These are phyloP conservation scores for Schrankia costaestrigalis DNA, from an alignment of 2,888 invertebrate species.

Conservation along the genomic window DNA sequence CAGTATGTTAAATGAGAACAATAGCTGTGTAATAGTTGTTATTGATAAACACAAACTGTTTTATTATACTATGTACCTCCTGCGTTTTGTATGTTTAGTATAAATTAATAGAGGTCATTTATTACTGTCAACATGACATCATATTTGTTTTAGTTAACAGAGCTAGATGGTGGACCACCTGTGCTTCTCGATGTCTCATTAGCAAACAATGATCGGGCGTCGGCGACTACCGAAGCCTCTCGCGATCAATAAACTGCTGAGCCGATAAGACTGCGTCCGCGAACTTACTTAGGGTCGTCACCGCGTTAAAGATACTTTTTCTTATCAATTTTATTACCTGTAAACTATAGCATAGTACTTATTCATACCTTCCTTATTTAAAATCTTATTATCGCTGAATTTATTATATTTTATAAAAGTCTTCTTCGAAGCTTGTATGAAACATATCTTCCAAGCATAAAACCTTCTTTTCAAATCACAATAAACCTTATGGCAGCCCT, in stretches of 20 bases:
- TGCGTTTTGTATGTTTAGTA: slow-evolving; percentile 23
- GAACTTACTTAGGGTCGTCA: slow-evolving; percentile 29
- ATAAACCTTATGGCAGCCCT: slow-evolving; percentile 33
- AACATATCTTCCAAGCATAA: too few relatives aligned
- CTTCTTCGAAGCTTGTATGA: too few relatives aligned
- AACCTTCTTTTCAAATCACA: neutral
- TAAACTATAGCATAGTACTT: too few relatives aligned
- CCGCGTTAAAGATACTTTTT: neutral
- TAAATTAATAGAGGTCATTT: slow-evolving; percentile 45
- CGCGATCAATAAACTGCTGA: slow-evolving; percentile 57
- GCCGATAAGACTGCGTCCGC: slow-evolving; percentile 37
- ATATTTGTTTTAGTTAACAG: slow-evolving; percentile 56
- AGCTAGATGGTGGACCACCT: slow-evolving; percentile 51
- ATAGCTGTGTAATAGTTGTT: slow-evolving; percentile 20
- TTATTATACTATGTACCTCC: slow-evolving; percentile 13
- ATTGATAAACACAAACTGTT: slow-evolving; percentile 12
- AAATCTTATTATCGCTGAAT: too few relatives aligned
- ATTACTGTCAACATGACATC: slow-evolving; percentile 49
- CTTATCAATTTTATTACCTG: too few relatives aligned
- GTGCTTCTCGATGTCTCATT: slow-evolving; percentile 59
- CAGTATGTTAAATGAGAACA: slow-evolving; percentile 21
- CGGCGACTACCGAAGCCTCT: slow-evolving; percentile 39
- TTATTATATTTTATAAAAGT: too few relatives aligned
- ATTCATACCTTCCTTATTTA: neutral
- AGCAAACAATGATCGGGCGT: slow-evolving; percentile 70